These are phyloP conservation scores for Nicator chloris DNA, from an alignment of 2,113 vertebrate genomes.

Conservation along the genomic window DNA sequence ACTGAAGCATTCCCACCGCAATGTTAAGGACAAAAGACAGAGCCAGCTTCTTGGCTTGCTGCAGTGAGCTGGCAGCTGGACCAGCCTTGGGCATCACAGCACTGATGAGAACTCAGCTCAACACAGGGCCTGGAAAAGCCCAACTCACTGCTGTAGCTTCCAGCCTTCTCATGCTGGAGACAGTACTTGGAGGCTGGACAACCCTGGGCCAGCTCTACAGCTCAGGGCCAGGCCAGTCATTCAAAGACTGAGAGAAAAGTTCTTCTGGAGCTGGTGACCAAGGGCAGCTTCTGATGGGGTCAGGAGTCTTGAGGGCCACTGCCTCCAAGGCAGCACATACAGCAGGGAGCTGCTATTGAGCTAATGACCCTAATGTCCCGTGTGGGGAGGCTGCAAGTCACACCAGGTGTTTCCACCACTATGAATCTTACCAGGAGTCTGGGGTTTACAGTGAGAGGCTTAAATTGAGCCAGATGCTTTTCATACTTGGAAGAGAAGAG, in stretches of 20 bases:
- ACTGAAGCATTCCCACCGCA: not conserved
- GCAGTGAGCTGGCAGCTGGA: not conserved
- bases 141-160: not conserved
- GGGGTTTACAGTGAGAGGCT: not conserved
- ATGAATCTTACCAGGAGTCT: not conserved
- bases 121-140: not conserved
- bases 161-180: not conserved
- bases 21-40: not conserved
- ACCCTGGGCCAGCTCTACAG: not conserved
- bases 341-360: not conserved
- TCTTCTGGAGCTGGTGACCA: not conserved
- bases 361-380: not conserved
- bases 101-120: not conserved
- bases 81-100: fast-evolving
- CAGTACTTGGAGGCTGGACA: not conserved
- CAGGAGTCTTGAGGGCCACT: not conserved
- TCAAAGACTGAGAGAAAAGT: not conserved
- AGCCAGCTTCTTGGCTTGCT: not conserved
- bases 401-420: not conserved
- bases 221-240: not conserved
- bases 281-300: not conserved
- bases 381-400: not conserved
- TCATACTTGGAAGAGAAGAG: not conserved
- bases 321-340: not conserved
- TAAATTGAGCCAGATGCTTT: not conserved